Conservation (phyloP, 2,797 vertebrate species). For the Gymnothorax javanicus region DNA sequence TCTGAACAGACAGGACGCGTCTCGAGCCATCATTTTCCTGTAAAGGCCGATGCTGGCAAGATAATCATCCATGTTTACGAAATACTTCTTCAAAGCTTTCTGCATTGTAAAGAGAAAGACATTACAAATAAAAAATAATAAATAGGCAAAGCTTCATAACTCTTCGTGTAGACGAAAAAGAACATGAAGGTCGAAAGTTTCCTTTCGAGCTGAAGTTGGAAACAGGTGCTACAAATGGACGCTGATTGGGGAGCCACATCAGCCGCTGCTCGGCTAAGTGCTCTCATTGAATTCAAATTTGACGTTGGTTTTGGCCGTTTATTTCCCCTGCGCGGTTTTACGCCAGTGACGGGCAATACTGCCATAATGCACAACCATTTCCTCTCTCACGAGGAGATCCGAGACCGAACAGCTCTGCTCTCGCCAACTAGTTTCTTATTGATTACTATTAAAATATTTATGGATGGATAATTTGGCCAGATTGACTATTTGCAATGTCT, state of each 20-base stretch:
- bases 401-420: not conserved
- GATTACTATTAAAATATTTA: not conserved
- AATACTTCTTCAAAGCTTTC: constrained; percentile 89
- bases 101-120: constrained; percentile 74
- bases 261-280: constrained; percentile 12
- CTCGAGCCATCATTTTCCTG: constrained; percentile 90
- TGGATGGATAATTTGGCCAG: not conserved
- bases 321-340: not conserved
- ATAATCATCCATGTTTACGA: constrained; percentile 93
- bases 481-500: not conserved
- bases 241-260: constrained; percentile 41
- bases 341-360: not conserved
- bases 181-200: constrained; percentile 44
- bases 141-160: constrained; percentile 43
- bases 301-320: not conserved
- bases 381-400: not conserved
- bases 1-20: constrained; percentile 91
- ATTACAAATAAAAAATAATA: constrained; percentile 41
- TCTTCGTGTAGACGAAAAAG: constrained; percentile 37
- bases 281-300: not conserved
- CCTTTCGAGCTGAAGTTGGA: constrained; percentile 31
- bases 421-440: not conserved
- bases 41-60: constrained; percentile 87
- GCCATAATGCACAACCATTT: not conserved
- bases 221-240: constrained; percentile 50